Evolutionary conservation across 1,140 invertebrate genomes (phyloP), one percentile per base, ranked within the genome.

Genomic region (Mylabris phalerata): DNA sequence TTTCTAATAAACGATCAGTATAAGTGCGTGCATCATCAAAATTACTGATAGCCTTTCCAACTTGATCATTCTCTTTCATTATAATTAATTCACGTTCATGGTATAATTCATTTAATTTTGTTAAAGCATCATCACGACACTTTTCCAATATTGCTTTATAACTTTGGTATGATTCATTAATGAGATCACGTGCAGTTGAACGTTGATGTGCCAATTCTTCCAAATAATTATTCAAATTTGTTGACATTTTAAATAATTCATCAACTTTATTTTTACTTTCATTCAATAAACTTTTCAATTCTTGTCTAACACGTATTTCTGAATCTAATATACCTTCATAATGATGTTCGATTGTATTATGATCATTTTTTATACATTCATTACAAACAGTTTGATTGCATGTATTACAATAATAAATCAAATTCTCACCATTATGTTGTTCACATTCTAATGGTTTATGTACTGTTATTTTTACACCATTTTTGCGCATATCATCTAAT

Each of bases 1-100:
- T 84, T 48, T 90, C 84, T 41, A 93, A 71, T 9, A 94, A 78
- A 65, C 87, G 81, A 3, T 84, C 80, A 0, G 90, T 86, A 69
- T 93, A 95, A 64, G 88, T 86, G 64, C 86, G 89, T 11, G 90
- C 91, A 71, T 90, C 86, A 68, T 93, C 88, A 57, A 95, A 64
- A 43, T 70, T 66, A 42, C 61, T 64, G 38, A 72, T 69, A 5
- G 72, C 67, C 50, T 87, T 66, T 85, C 87, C 59, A 87, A 90
- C 59, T 85, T 71, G 90, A 88, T 69, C 90, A 86, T 47, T 93
- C 79, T 59, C 80, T 82, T 74, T 68, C 70, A 72, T 72, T 26
- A 72, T 85, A 73, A 88, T 86, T 3, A 95, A 76, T 74, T 95
- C 92, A 62, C 90, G 82, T 67, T 88, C 83, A 27, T 87, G 89